Base-by-base conservation (phyloP, 2,113 vertebrate genomes). In the Colossoma macropomum region DNA sequence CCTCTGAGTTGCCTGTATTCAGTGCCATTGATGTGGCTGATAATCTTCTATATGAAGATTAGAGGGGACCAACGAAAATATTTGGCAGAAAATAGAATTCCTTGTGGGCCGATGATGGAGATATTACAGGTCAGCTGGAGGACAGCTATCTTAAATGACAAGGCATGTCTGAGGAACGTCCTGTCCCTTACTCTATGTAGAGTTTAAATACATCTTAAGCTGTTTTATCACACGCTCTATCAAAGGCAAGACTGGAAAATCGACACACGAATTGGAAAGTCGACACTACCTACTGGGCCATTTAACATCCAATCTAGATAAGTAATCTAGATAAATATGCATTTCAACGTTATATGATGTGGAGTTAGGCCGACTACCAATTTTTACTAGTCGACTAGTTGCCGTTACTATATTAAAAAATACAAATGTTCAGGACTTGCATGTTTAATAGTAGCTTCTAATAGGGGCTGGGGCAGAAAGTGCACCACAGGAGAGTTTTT, bases 41-140 rank as follows among this genome's bases (percentile, higher is more conserved):
- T 56, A 79, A 69, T 70, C 21, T 79, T 69, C 63, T 66, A 28
- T 79, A 21, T 79, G 32, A 69, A 68, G 63, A 79, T 69, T 54
- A 34, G 32, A 78, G 28, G 1, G 30, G 30, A 78, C 38, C 75
- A 48, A 11, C 0, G 60, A 65, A 65, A 48, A 78, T 78, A 66
- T 77, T 65, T 77, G 75, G 75, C 60, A 21, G 27, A 27, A 30
- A 28, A 28, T 21, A 0, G 41, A 45, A 65, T 50, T 68, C 63
- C 19, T 68, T 54, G 25, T 32, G 63, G 21, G 63, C 48, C 50
- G 50, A 79, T 54, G 63, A 56, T 56, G 9, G 68, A 71, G 68
- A 71, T 71, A 71, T 45, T 25, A 45, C 68, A 71, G 68, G 68
- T 71, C 68, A 71, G 34, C 38, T n/a, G 41, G n/a, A 45, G 68